Base-by-base conservation (phyloP, 2,113 vertebrate genomes). In the Sinocyclocheilus anophthalmus region DNA sequence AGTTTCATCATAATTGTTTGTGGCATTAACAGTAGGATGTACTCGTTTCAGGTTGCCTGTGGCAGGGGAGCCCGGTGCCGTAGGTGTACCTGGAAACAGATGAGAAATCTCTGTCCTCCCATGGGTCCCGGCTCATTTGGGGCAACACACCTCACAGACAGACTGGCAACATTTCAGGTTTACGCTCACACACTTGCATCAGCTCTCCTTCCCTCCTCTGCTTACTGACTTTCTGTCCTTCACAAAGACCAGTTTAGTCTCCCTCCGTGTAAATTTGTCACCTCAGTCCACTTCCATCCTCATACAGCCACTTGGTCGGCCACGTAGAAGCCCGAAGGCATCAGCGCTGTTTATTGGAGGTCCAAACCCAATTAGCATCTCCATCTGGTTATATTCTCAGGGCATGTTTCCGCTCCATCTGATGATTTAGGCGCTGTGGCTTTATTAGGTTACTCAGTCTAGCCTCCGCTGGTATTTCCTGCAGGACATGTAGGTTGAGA, bases 381-480 rank as follows among this genome's bases (percentile, higher is more conserved):
- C 96, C 96, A 97, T 97, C 96, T 95, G 96, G 95, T 96, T 94
- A 95, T 96, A 96, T 97, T 96, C 97, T 95, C 94, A 94, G 96
- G 96, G 96, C 94, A 95, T 94, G 95, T 94, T 95, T 95, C 94
- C 95, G 92, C 94, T 95, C n/a, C 2, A 3, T 81, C 96, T 97
- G 97, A 99, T 97, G 96, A 96, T 95, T 95, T 94, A 91, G 96
- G 95, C 92, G 93, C 96, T 96, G 93, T 93, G 93, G 94, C 94
- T 95, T 99, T 98, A 98, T 97, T 97, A 96, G 94, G 96, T 98
- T 98, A 96, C 93, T 93, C 93, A 95, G 96, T 96, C 95, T 96
- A 96, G 94, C 93, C 92, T 96, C 96, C 95, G 95, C 94, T 95
- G 96, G 96, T 95, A 98, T 98, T 98, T 98, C 97, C 97, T 98